These are phyloP conservation scores for Eristalis tenax DNA, from an alignment of 2,888 invertebrate species.

Conservation along the genomic window DNA sequence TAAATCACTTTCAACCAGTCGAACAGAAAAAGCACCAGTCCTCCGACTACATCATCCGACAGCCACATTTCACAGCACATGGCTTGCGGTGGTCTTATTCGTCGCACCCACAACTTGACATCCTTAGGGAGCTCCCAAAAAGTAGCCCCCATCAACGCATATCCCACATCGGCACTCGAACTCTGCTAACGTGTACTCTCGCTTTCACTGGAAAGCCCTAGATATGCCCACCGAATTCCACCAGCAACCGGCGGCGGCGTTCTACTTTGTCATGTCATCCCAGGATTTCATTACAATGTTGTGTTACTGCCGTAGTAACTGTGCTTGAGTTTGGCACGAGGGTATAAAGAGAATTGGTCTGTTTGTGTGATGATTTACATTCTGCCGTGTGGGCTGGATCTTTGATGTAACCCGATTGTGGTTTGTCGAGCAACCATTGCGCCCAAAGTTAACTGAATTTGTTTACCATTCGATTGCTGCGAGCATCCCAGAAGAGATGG, in stretches of 20 bases:
- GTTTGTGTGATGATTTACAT: neutral
- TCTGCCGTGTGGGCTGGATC: neutral
- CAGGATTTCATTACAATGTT: constrained; percentile 66
- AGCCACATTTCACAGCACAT: neutral
- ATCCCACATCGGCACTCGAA: neutral
- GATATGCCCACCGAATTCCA: neutral
- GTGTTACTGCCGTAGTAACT: constrained; percentile 59
- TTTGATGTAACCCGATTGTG: neutral
- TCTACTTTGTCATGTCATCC: constrained; percentile 58
- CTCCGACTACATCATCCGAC: neutral
- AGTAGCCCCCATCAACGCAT: neutral
- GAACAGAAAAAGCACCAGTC: constrained; percentile 45
- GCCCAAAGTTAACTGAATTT: neutral
- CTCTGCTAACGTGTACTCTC: constrained; percentile 39
- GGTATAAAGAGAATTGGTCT: neutral
- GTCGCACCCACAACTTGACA: neutral
- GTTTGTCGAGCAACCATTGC: neutral
- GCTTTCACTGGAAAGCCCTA: constrained; percentile 20
- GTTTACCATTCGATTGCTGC: neutral
- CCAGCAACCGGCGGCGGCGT: constrained; percentile 6
- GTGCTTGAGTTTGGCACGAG: neutral
- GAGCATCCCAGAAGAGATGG: neutral
- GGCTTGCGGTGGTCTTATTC: neutral
- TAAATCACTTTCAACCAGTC: constrained; percentile 58
- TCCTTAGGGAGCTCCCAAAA: neutral